These are phyloP conservation scores for Leptestheria dahalacensis DNA, from an alignment of 1,140 invertebrate species.

Conservation along the genomic window DNA sequence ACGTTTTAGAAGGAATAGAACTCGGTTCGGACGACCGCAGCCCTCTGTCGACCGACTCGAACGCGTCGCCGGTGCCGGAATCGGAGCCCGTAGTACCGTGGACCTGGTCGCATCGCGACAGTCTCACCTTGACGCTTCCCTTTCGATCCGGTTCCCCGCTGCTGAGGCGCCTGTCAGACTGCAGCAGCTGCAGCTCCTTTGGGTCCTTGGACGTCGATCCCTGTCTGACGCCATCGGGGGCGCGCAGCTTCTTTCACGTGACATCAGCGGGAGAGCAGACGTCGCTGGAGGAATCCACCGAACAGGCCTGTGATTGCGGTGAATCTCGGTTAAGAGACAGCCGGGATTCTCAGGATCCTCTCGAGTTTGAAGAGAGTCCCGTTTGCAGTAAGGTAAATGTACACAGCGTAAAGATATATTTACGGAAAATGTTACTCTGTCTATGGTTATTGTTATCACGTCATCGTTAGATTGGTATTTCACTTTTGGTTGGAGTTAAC, in stretches of 20 bases:
- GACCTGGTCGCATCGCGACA: slow-evolving; percentile 48
- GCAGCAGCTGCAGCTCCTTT: slow-evolving; percentile 42
- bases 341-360: too few species aligned
- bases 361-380: too few species aligned
- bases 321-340: too few species aligned
- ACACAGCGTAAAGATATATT: too few species aligned
- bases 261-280: slow-evolving; percentile 12
- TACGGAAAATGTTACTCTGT: too few species aligned
- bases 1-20: slow-evolving; percentile 20
- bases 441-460: too few species aligned
- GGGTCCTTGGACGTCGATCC: slow-evolving; percentile 15
- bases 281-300: too few species aligned
- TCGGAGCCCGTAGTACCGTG: slow-evolving; percentile 31
- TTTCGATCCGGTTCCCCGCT: slow-evolving; percentile 26
- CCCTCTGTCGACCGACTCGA: slow-evolving; percentile 27
- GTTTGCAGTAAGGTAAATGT: too few species aligned
- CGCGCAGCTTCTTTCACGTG: slow-evolving; percentile 5
- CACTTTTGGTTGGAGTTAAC: too few species aligned
- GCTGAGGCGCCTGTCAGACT: slow-evolving; percentile 41
- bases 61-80: slow-evolving; percentile 28
- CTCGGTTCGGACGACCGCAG: slow-evolving; percentile 16
- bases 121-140: slow-evolving; percentile 28
- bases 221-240: slow-evolving; percentile 6
- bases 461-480: too few species aligned
- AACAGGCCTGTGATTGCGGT: too few species aligned